A percentile compares a stretch with the other conserved stretches of the same genome.
Evolutionary conservation across 2,888 invertebrate species (phyloP).

Genomic region (Chrysolina americana): DNA sequence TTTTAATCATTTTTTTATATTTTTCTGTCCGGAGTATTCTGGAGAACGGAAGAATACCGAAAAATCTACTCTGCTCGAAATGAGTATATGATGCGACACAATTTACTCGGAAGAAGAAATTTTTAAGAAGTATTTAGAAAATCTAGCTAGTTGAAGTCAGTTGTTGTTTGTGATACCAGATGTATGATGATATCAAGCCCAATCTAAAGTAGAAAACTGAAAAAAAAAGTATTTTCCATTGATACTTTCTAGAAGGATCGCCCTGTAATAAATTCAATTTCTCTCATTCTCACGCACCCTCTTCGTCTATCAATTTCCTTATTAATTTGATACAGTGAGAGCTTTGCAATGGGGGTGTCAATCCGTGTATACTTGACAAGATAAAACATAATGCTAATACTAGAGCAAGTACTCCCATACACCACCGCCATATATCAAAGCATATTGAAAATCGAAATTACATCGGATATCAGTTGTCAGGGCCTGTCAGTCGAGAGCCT

Average conservation of each 20-base stretch:
- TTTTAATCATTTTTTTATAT: too few species aligned
- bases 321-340: constrained; percentile 32
- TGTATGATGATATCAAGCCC: too few species aligned
- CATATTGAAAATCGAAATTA: constrained; percentile 59
- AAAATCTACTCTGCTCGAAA: too few species aligned
- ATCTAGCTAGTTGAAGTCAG: too few species aligned
- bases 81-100: too few species aligned
- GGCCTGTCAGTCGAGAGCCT: constrained; percentile 43
- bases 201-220: too few species aligned
- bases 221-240: neutral
- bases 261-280: neutral
- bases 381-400: constrained; percentile 62
- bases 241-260: neutral
- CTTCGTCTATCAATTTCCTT: constrained; percentile 20
- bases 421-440: constrained; percentile 57
- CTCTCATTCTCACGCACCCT: constrained; percentile 19
- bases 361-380: constrained; percentile 56
- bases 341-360: constrained; percentile 40
- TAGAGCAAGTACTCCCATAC: constrained; percentile 47
- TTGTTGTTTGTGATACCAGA: too few species aligned
- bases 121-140: too few species aligned
- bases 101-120: too few species aligned
- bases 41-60: too few species aligned
- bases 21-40: too few species aligned
- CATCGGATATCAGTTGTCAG: constrained; percentile 58